Conservation (phyloP, 2,113 vertebrate species). For the Pelmatolapia mariae region DNA sequence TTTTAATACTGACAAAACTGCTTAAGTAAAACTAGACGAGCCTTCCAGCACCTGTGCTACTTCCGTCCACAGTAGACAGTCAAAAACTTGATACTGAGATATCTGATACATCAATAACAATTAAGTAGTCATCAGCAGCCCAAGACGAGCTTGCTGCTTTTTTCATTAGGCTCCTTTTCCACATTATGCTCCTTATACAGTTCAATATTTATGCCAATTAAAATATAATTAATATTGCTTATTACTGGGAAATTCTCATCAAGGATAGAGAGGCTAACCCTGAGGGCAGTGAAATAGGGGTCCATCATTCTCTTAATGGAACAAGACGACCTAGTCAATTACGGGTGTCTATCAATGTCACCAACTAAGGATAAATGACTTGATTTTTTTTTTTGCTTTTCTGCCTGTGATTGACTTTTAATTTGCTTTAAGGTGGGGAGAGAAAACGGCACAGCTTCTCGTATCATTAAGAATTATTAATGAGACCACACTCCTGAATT, state of each 20-base stretch:
- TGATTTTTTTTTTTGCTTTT: conserved; percentile 35
- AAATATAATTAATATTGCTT: conserved; percentile 73
- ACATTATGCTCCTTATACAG: conserved; percentile 61
- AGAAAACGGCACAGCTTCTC: conserved; percentile 33
- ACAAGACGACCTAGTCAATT: conserved; percentile 68
- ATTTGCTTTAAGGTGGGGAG: conserved; percentile 51
- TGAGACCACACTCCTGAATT: conserved; percentile 45
- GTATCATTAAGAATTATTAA: conserved; percentile 57
- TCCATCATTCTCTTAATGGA: conserved; percentile 62
- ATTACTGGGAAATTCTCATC: conserved; percentile 72
- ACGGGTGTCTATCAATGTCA: conserved; percentile 71
- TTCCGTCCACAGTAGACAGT: background rate
- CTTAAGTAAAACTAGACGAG: background rate
- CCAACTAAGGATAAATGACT: conserved; percentile 54
- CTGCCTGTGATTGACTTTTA: conserved; percentile 58
- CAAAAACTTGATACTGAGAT: conserved; percentile 4
- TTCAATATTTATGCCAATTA: conserved; percentile 75
- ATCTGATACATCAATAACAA: conserved; percentile 72
- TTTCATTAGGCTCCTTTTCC: conserved; percentile 61
- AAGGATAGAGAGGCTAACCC: conserved; percentile 51
- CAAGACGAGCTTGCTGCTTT: conserved; percentile 48
- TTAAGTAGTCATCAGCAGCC: conserved; percentile 61
- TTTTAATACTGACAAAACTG: background rate
- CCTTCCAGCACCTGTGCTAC: background rate
- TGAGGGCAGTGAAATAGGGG: conserved; percentile 44